Base-by-base conservation (phyloP, 2,113 vertebrate species). In the Bujurquina vittata region DNA sequence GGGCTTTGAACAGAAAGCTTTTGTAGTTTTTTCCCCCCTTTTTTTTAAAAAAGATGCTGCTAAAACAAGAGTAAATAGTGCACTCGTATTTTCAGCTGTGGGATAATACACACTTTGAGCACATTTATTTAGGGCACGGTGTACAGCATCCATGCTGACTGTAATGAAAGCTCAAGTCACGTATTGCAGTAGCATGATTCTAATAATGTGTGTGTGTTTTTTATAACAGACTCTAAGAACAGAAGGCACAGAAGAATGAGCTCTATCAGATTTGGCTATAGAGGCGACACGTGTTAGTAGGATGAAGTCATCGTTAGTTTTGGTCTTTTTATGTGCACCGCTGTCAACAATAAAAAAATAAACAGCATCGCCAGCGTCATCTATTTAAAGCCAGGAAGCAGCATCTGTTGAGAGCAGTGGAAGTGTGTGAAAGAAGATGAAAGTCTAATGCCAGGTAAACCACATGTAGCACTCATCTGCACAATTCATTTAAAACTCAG, bases 381-480 rank as follows among this genome's bases (percentile, higher is more conserved):
- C 59, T 17, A 12, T 23, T 65, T 35, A 63, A 26, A 85, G 7
- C 31, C 17, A 40, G 46, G 60, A 7, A 55, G 52, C 65, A 7
- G 56, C 58, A 6, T 58, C 29, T 55, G n/a, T 23, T 56, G 55
- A 22, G 54, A 22, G n/a, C 10, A 12, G 55, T 56, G 55, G 56
- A 59, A 10, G 43, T 58, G 11, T 43, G 35, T 33, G 23, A n/a
- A 10, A 52, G 62, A 40, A 60, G 40, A 89, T 67, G 14, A 63
- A 78, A 69, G 77, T 23, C 86, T 82, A 60, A 73, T 52, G 56
- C 79, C 46, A 72, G 33, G 23, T 40, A 26, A 91, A 88, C 67
- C 49, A 62, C 49, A 76, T 57, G 22, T 52, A 46, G 55, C 55
- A 15, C 56, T 87, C 55, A 46, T 80, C 62, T 49, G 62, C 26